These are phyloP conservation scores for Scolopax bukidnonensis DNA, from an alignment of 2,797 vertebrate species.

Conservation along the genomic window DNA sequence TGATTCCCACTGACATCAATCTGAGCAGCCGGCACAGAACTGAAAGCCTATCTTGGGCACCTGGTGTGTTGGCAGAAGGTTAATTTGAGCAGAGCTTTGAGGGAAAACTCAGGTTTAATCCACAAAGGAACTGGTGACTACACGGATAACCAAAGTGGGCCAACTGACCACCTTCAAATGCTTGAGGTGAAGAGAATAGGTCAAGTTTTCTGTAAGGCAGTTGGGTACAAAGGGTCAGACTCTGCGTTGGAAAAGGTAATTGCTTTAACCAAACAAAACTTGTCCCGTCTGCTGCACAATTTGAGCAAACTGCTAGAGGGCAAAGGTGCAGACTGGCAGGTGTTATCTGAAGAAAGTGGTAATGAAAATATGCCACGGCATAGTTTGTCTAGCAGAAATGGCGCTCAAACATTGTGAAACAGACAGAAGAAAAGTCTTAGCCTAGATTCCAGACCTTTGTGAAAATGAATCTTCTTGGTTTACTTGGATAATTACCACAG, in stretches of 20 bases:
- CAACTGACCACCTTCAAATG: neutral
- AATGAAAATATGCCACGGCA: neutral
- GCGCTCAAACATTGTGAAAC: neutral
- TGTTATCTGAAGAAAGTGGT: neutral
- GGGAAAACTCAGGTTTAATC: neutral
- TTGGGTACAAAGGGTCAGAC: neutral
- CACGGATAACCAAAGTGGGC: neutral
- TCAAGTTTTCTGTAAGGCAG: neutral
- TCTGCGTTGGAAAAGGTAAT: neutral
- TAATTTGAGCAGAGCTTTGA: neutral
- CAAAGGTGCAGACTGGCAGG: neutral
- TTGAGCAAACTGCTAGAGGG: neutral
- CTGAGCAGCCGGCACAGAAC: neutral
- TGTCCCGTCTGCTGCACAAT: neutral
- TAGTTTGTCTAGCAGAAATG: neutral
- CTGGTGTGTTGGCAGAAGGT: neutral
- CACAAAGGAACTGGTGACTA: neutral
- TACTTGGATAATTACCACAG: neutral
- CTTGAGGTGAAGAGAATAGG: neutral
- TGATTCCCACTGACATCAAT: neutral
- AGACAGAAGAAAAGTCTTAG: neutral
- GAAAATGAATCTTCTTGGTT: neutral
- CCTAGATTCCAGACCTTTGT: neutral
- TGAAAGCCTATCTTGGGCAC: neutral
- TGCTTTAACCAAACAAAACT: slow-evolving; percentile 13